Conservation (phyloP, 2,888 invertebrate genomes). For the Punctoribates punctum region DNA sequence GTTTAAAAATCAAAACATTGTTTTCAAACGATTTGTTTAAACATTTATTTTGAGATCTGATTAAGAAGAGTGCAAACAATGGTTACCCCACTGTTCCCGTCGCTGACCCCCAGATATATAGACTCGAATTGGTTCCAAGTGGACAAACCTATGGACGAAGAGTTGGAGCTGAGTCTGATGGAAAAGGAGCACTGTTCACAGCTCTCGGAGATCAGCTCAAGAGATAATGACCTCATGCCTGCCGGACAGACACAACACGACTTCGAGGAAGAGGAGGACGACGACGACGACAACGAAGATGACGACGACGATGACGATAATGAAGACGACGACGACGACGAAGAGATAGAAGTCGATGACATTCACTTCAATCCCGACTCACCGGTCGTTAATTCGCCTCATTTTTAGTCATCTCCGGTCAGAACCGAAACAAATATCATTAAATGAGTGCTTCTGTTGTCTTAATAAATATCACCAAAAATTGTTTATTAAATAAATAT, state of each 20-base stretch:
- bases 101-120: constrained; percentile 42
- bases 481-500: too few species aligned
- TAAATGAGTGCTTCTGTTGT: background rate
- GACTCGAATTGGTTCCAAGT: constrained; percentile 43
- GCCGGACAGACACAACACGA: background rate
- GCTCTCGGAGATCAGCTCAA: constrained; percentile 35
- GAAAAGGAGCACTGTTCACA: constrained; percentile 42
- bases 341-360: constrained; percentile 44
- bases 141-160: constrained; percentile 44
- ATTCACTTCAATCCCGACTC: constrained; percentile 42
- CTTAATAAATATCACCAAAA: too few species aligned
- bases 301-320: constrained; percentile 44
- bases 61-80: too few species aligned
- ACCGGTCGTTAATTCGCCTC: constrained; percentile 38
- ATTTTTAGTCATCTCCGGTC: constrained; percentile 16
- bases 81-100: constrained; percentile 44
- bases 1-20: too few species aligned
- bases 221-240: constrained; percentile 16
- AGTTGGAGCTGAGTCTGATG: constrained; percentile 37
- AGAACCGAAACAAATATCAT: background rate
- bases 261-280: constrained; percentile 40
- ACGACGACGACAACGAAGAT: constrained; percentile 45
- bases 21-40: too few species aligned
- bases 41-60: too few species aligned
- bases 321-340: constrained; percentile 45